A percentile compares a stretch with the other conserved stretches of the same genome.
These are phyloP conservation scores for Scolopax mira DNA, from an alignment of 2,113 vertebrate species.

Conservation along the genomic window DNA sequence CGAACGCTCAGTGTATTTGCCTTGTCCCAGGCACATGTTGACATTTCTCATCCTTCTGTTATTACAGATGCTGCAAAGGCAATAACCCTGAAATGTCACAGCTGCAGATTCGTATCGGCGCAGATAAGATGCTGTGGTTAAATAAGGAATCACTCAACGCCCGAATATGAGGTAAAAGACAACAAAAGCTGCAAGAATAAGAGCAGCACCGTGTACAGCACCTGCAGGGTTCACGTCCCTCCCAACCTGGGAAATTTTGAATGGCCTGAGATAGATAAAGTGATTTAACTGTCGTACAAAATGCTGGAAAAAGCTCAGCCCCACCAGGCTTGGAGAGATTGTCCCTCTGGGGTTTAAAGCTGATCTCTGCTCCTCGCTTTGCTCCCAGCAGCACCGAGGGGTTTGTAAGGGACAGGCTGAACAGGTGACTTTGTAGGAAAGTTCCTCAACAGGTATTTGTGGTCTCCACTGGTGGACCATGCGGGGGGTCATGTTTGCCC, in stretches of 20 bases:
- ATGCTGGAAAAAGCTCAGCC: background rate
- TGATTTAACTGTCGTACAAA: background rate
- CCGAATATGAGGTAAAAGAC: background rate
- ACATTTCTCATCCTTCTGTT: background rate
- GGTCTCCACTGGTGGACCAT: rapidly evolving
- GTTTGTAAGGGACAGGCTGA: background rate
- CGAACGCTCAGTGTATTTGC: background rate
- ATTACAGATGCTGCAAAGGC: constrained; percentile 3
- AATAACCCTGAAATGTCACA: background rate
- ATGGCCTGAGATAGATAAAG: background rate
- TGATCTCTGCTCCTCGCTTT: background rate
- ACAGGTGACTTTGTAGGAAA: background rate
- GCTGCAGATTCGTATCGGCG: background rate
- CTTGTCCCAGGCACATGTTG: background rate
- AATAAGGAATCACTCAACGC: background rate
- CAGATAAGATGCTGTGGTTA: background rate
- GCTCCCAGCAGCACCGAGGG: background rate
- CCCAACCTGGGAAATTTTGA: background rate
- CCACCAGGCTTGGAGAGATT: background rate
- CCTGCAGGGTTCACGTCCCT: rapidly evolving
- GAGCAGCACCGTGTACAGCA: rapidly evolving
- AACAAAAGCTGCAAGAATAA: background rate
- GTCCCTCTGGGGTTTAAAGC: background rate
- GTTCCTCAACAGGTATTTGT: background rate
- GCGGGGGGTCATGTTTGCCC: background rate